Evolutionary conservation across 2,888 invertebrate species (phyloP), one percentile per base, ranked within the genome.

Genomic region (Platerodrilus igneus): DNA sequence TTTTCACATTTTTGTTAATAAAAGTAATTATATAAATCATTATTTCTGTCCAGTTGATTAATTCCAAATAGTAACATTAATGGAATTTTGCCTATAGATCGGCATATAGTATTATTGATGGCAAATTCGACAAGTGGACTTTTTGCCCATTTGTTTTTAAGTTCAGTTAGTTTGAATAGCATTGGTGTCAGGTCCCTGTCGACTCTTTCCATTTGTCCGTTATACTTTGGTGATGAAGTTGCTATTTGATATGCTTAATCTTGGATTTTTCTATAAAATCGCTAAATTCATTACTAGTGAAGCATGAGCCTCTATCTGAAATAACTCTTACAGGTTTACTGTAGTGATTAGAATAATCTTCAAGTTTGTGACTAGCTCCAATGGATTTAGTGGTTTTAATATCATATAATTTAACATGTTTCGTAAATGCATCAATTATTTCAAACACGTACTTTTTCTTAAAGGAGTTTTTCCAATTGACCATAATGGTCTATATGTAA

Each of bases 201-300:
- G 7, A 49, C 34, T 20, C 53, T 34, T 19, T 58, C 56, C 1
- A 51, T 45, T 39, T 62, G 59, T 1, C 61, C 57, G 33, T 60
- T 62, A 1, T 57, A 50, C 13, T 57, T 42, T 2, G 58, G 58
- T 0, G 50, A 50, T 3, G 36, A 50, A 1, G 52, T 45, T 3
- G 60, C 56, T 59, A n/a, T n/a, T n/a, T n/a, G n/a, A n/a, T n/a
- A n/a, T n/a, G n/a, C n/a, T n/a, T n/a, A n/a, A n/a, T 49, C 6
- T 29, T 37, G 8, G 45, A 36, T 1, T 39, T 28, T 8, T 42
- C 13, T 4, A 52, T 4, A 34, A 51, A 58, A 10, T 48, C 28
- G 14, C 47, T 39, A 23, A 60, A 62, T n/a, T 41, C 37, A 2
- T 26, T 18, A 0, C 52, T 54, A 1, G 55, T 59, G 23, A 60